Base-by-base conservation (phyloP, 1,140 invertebrate genomes). In the Drosophila repleta region DNA sequence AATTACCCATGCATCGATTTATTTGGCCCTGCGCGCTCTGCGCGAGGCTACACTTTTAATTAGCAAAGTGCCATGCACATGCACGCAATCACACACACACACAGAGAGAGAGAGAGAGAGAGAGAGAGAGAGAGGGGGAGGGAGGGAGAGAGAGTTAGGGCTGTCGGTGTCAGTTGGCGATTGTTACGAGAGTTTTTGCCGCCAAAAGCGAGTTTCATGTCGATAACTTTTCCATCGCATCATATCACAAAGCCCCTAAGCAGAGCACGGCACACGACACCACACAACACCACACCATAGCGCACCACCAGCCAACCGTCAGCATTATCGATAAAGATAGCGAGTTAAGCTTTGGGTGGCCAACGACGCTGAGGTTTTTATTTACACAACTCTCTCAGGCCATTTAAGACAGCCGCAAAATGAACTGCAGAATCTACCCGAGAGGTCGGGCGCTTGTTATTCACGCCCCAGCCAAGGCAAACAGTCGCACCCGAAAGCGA, bases 51-150 rank as follows among this genome's bases (percentile, higher is more conserved):
- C 78, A 82, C 82, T 87, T 87, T 87, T 87, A 87, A 87, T 87
- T 87, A 87, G 83, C 83, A 87, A 87, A 87, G 83, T 88, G 83
- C 83, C 83, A 87, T 79, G 79, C 83, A 88, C 83, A 87, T 84
- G 74, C 82, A 85, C 71, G 74, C 66, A 85, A 63, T 77, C 61
- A 26, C 65, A 29, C 57, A 39, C 55, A 43, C 49, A 29, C 32
- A 17, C 0, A 17, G 4, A 5, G 5, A 7, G 39, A 11, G 32
- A 35, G 8, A 13, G 32, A 13, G 39, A 4, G n/a, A 41, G 53
- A 17, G 39, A 17, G 39, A n/a, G n/a, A 41, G 58, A 4, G 26
- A 8, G 29, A 8, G 29, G 8, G 37, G 3, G 35, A 7, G 57
- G 1, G 6, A 29, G 6, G 7, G 26, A 6, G 6, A 7, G 26